Percentiles rank a stretch among this genome's conserved stretches.
phyloP scores from a whole-genome alignment of 2,888 invertebrate genomes.

The Brenthis hecate region DNA sequence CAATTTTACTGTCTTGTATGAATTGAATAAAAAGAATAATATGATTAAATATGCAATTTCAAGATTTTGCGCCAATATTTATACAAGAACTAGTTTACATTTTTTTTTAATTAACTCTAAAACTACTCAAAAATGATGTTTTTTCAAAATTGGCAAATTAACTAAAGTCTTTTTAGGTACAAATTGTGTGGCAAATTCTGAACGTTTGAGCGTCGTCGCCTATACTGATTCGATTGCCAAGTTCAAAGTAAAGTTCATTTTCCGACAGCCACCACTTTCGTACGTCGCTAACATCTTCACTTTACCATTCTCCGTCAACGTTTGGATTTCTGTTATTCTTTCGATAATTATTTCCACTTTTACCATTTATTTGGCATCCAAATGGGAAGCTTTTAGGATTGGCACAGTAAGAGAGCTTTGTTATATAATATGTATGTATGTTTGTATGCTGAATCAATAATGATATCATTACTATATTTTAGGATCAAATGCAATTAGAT shows the following conservation, averaged over 20 bases:
- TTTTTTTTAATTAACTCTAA: no score
- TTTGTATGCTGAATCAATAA: not conserved
- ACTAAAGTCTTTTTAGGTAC: constrained; percentile 52
- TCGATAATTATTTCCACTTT: constrained; percentile 61
- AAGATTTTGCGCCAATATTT: no score
- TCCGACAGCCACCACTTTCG: constrained; percentile 85
- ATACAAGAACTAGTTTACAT: no score
- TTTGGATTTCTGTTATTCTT: constrained; percentile 81
- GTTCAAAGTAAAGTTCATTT: constrained; percentile 78
- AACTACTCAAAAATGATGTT: not conserved
- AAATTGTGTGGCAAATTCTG: constrained; percentile 52
- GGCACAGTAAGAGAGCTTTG: constrained; percentile 42
- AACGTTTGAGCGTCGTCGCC: constrained; percentile 61
- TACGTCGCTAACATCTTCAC: constrained; percentile 85
- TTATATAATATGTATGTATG: not conserved
- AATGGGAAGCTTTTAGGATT: constrained; percentile 53
- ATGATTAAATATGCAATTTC: no score
- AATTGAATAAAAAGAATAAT: no score
- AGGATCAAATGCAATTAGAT: constrained; percentile 55
- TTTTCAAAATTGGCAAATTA: not conserved
- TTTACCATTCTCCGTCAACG: constrained; percentile 82
- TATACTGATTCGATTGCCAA: constrained; percentile 75
- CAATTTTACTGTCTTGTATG: no score
- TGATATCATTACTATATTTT: not conserved
- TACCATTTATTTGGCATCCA: constrained; percentile 63